Base-by-base conservation (phyloP, 2,888 invertebrate genomes). In the Notodonta dromedarius region DNA sequence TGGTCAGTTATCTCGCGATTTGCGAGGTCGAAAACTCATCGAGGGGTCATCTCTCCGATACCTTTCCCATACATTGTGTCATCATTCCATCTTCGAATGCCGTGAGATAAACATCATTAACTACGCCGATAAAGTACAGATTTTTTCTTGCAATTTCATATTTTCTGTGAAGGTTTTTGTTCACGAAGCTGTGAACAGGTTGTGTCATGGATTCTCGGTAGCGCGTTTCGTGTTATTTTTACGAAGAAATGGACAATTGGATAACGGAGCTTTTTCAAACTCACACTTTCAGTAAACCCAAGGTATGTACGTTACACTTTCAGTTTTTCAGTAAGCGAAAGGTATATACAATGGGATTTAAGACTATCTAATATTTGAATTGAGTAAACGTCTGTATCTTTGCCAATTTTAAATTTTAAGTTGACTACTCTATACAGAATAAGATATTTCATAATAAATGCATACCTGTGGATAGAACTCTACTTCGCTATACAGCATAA, bases 241-340 rank as follows among this genome's bases (percentile, higher is more conserved):
- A 50, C 7, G 16, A 9, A 52, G 63, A 70, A 69, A 94, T 94
- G 93, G 90, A 93, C 61, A 87, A 92, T 83, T 94, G 94, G 94
- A 94, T 94, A 67, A 84, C 92, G 59, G 86, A 93, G 73, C 82
- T 94, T 59, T 94, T 94, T 74, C 94, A 94, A 65, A 76, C 90
- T n/a, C 90, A 87, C 53, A 81, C 85, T 3, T 86, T 89, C 63
- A 79, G 67, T 59, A 92, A 89, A 67, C 84, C 89, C 11, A 92
- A 90, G 91, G 93, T 93, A 84, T 42, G 42, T 42, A 11, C 42
- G 3, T 42, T 4, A 42, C 9, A 42, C 9, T 42, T 42, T 12
- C 42, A 42, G 40, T 40, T 40, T 24, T 24, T 24, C 24, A 24
- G 24, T 24, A 24, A 24, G 1, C 24, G 24, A 24, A 2, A 24